A percentile compares a stretch with the other conserved stretches of the same genome.
Conservation (phyloP, 2,888 invertebrate genomes). For the Drosophila stalkeri region DNA sequence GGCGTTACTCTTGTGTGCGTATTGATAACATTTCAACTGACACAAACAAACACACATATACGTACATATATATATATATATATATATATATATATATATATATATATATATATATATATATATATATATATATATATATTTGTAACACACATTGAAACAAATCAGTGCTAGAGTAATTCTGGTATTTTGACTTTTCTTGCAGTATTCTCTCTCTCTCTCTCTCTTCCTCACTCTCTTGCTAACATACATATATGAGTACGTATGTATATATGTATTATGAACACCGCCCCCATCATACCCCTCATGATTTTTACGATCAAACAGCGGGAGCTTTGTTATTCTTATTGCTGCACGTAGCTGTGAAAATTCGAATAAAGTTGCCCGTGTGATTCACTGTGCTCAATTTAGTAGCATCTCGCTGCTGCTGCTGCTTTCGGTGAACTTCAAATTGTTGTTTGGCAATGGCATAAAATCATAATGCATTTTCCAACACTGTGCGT, state of each 20-base stretch:
- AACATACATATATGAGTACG: conserved; percentile 27
- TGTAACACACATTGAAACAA: conserved; percentile 22
- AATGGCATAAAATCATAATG: conserved; percentile 43
- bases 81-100: neutral
- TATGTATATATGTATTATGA: conserved; percentile 11
- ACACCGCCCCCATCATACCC: conserved; percentile 21
- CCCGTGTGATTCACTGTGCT: conserved; percentile 59
- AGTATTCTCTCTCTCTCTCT: conserved; percentile 13
- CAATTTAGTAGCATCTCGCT: conserved; percentile 34
- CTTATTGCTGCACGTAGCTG: conserved; percentile 49
- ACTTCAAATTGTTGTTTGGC: conserved; percentile 65
- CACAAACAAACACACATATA: conserved; percentile 14
- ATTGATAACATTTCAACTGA: conserved; percentile 61
- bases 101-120: too few relatives aligned
- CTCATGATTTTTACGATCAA: conserved; percentile 13
- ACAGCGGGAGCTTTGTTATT: conserved; percentile 49
- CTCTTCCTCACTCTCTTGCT: conserved; percentile 25
- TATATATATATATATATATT: neutral
- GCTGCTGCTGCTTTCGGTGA: conserved; percentile 43
- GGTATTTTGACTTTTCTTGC: conserved; percentile 47
- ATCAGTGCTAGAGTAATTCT: conserved; percentile 55
- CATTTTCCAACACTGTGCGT: conserved; percentile 41
- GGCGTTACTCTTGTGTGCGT: conserved; percentile 22
- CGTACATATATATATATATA: neutral
- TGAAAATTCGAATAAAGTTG: conserved; percentile 63